Conservation (phyloP, 2,797 vertebrate species). For the Manis crassicaudata region DNA sequence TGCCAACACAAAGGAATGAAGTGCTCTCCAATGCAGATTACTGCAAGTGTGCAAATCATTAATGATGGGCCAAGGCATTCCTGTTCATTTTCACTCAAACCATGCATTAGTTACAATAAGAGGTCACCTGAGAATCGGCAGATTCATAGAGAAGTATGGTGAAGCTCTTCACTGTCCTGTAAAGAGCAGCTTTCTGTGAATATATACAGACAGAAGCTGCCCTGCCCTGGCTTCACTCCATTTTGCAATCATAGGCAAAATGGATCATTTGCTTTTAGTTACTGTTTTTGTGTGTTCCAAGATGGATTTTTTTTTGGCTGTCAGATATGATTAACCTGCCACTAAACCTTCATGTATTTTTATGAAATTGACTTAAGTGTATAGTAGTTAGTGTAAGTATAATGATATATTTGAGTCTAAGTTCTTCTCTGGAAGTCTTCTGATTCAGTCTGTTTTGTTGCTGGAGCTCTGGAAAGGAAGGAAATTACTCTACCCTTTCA, state of each 20-base stretch:
- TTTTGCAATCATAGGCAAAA: neutral
- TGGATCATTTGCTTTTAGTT: neutral
- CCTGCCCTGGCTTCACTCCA: neutral
- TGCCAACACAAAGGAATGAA: neutral
- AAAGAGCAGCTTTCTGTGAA: neutral
- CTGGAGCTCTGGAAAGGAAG: neutral
- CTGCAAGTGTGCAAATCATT: neutral
- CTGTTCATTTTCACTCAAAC: neutral
- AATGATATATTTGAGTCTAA: neutral
- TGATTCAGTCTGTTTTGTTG: neutral
- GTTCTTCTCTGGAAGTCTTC: neutral
- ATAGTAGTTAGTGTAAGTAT: neutral
- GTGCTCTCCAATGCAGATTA: neutral
- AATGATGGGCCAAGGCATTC: neutral
- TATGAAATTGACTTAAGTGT: slow-evolving; percentile 10
- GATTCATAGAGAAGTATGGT: neutral
- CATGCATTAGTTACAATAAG: neutral
- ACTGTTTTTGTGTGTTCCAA: neutral
- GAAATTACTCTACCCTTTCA: neutral
- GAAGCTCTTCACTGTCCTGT: neutral
- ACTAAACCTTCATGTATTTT: slow-evolving; percentile 13
- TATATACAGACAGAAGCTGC: neutral
- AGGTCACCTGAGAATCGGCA: neutral
- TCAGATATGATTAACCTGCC: neutral
- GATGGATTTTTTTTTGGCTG: neutral